Evolutionary conservation across 2,888 invertebrate species (phyloP).

Genomic region (Caenorhabditis japonica): DNA sequence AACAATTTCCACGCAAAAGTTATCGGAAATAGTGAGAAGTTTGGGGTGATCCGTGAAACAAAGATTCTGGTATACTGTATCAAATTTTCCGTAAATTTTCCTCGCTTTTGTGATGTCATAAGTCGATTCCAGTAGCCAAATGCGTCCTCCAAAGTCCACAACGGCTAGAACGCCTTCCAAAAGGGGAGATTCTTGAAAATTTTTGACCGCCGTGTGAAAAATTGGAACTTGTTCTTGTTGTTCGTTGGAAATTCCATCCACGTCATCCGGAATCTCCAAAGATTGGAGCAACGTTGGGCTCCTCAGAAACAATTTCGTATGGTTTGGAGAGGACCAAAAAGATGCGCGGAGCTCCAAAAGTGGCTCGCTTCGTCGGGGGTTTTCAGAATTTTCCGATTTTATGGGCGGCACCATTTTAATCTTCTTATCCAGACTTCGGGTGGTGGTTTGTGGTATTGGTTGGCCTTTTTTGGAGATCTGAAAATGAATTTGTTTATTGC

Average conservation of each 20-base stretch:
- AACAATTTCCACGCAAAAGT: constrained; percentile 13
- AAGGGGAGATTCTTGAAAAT: constrained; percentile 39
- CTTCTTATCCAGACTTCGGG: too few relatives aligned
- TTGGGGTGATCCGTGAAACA: constrained; percentile 39
- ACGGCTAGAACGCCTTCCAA: constrained; percentile 38
- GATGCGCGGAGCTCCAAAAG: constrained; percentile 19
- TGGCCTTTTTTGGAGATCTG: constrained; percentile 16
- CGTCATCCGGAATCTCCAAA: constrained; percentile 7
- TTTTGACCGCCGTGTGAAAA: constrained; percentile 29
- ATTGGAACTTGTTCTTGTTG: constrained; percentile 8
- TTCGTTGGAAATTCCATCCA: background rate
- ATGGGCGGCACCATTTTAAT: constrained; percentile 29
- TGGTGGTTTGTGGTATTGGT: background rate
- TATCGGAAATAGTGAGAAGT: constrained; percentile 15
- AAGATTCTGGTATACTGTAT: constrained; percentile 16
- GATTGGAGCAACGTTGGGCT: constrained; percentile 17
- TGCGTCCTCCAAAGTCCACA: constrained; percentile 43
- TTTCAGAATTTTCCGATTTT: constrained; percentile 14
- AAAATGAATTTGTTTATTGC: too few relatives aligned
- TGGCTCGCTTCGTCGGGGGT: constrained; percentile 11
- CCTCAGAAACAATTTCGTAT: constrained; percentile 14
- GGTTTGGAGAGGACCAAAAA: background rate
- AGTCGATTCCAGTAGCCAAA: constrained; percentile 18
- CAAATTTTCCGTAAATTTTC: constrained; percentile 5
- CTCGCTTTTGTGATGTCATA: background rate